phyloP scores from a whole-genome alignment of 2,797 vertebrate species.

The Crocodylus rhombifer region DNA sequence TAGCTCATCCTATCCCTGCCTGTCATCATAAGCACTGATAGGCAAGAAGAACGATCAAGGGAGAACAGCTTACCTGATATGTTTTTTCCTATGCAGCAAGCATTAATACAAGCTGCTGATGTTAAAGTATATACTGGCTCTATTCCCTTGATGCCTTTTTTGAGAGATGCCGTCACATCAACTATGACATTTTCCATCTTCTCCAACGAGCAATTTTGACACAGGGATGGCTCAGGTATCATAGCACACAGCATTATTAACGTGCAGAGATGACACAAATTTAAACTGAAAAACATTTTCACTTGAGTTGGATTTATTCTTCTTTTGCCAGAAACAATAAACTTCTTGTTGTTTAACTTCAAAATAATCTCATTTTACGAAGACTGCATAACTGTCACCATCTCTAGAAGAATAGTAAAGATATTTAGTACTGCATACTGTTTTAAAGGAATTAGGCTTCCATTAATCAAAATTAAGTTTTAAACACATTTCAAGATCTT shows the following conservation, averaged over 20 bases:
- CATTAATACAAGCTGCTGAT: conserved; percentile 56
- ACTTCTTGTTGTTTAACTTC: neutral
- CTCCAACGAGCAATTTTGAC: conserved; percentile 57
- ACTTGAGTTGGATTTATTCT: neutral
- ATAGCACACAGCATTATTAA: conserved; percentile 47
- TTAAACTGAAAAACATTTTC: conserved; percentile 57
- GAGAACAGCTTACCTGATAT: conserved; percentile 70
- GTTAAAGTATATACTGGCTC: conserved; percentile 55
- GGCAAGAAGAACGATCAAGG: neutral
- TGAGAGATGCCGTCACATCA: conserved; percentile 72
- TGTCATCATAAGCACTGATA: accelerated
- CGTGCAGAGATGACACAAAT: neutral
- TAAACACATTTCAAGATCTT: neutral
- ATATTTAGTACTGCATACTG: neutral
- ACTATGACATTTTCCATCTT: conserved; percentile 67
- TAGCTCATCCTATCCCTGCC: neutral
- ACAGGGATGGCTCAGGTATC: neutral
- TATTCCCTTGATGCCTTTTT: conserved; percentile 68
- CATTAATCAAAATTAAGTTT: accelerated
- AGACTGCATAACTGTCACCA: neutral
- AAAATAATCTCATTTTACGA: neutral
- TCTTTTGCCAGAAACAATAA: neutral
- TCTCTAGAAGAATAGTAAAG: neutral
- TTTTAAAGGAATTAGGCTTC: too few species aligned
- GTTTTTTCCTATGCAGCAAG: conserved; percentile 73